Evolutionary conservation across 2,113 vertebrate genomes (phyloP).

Genomic region (Chaetodon trifascialis): DNA sequence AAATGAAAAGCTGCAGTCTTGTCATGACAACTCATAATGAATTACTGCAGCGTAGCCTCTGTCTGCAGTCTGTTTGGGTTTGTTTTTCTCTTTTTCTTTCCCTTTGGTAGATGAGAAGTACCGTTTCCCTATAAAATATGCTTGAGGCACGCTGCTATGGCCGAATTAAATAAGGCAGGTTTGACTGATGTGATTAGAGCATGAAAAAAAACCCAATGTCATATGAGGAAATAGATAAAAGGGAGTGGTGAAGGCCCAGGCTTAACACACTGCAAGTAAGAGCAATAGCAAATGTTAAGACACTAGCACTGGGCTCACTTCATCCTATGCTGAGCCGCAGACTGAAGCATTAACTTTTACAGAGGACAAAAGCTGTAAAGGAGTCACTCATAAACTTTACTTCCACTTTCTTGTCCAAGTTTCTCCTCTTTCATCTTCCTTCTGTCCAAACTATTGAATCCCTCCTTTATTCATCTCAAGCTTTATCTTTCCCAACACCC

Average conservation of each 20-base stretch:
- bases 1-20: slow-evolving; percentile 9
- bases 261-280: not conserved
- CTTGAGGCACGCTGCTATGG: not conserved
- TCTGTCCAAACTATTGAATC: slow-evolving; percentile 35
- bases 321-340: not conserved
- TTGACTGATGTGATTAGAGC: not conserved
- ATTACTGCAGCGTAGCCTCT: not conserved
- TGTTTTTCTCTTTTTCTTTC: not conserved
- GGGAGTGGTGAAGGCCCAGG: not conserved
- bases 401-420: slow-evolving; percentile 29
- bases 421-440: slow-evolving; percentile 51
- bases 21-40: not conserved
- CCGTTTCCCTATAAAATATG: not conserved
- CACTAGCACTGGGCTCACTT: not conserved
- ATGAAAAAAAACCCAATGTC: not conserved
- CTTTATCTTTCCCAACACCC: slow-evolving; percentile 33
- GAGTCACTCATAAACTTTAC: slow-evolving; percentile 5
- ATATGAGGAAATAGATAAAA: slow-evolving; percentile 3
- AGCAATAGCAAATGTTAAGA: not conserved
- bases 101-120: not conserved
- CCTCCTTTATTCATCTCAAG: slow-evolving; percentile 44
- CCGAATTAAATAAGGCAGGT: not conserved
- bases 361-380: slow-evolving; percentile 17
- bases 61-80: not conserved
- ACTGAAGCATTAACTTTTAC: slow-evolving; percentile 8